Conservation (phyloP, 2,113 vertebrate species). For the Embiotoca jacksoni region DNA sequence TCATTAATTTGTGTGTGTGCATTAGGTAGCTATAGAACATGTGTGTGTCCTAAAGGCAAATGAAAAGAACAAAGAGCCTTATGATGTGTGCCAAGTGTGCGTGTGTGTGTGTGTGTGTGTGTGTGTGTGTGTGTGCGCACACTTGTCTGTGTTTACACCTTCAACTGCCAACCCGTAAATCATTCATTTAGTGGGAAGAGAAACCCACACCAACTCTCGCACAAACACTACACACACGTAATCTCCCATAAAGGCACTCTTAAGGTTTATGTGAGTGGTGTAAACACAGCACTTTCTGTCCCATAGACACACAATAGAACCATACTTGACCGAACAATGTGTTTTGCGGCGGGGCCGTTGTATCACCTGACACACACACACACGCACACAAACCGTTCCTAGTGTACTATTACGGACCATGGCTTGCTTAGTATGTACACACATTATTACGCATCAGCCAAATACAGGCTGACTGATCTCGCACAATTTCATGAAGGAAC, state of each 20-base stretch:
- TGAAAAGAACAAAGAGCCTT: conserved; percentile 18
- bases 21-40: conserved; percentile 8
- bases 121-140: conserved; percentile 24
- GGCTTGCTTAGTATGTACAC: conserved; percentile 19
- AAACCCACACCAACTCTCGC: conserved; percentile 21
- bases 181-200: conserved; percentile 34
- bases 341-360: conserved; percentile 11
- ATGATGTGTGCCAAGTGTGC: conserved; percentile 55
- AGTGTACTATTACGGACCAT: conserved; percentile 48
- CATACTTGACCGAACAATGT: conserved; percentile 54
- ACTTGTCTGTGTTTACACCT: conserved; percentile 69
- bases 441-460: conserved; percentile 21
- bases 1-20: conserved; percentile 39
- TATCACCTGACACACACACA: conserved; percentile 47
- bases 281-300: conserved; percentile 64
- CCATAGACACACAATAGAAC: conserved; percentile 63
- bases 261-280: conserved; percentile 46
- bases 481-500: conserved; percentile 22
- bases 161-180: conserved; percentile 65
- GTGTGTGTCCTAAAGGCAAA: conserved; percentile 32
- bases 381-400: conserved; percentile 25
- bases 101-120: conserved; percentile 27
- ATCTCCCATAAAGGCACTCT: conserved; percentile 47
- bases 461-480: conserved; percentile 3
- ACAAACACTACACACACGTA: conserved; percentile 8